A percentile compares a stretch with the other conserved stretches of the same genome.
Evolutionary conservation across 30 jellyfish, hydroid and myxozoan genomes (phyloP).

Genomic region (Aurelia sp.): DNA sequence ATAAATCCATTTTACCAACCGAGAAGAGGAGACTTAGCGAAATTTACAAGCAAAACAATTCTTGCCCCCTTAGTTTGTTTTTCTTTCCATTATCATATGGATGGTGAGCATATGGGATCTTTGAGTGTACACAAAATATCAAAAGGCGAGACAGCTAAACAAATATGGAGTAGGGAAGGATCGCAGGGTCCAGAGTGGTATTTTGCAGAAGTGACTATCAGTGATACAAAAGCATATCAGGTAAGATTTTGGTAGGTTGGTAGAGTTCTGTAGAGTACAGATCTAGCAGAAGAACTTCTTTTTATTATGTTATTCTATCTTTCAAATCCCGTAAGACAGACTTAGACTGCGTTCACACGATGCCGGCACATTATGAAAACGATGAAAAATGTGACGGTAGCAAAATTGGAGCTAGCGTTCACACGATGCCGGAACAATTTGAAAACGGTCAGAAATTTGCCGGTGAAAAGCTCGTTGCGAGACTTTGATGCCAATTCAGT

Average conservation of each 20-base stretch:
- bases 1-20: slow-evolving; percentile 15
- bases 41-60: slow-evolving; percentile 61
- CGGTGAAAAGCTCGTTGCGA: too few relatives aligned
- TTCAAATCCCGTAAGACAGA: too few relatives aligned
- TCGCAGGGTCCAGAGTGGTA: slow-evolving; percentile 85
- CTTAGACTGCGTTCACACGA: too few relatives aligned
- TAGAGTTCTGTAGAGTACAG: too few relatives aligned
- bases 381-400: too few relatives aligned
- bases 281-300: too few relatives aligned
- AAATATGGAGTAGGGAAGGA: slow-evolving; percentile 83
- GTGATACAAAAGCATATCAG: slow-evolving; percentile 35
- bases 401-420: too few relatives aligned
- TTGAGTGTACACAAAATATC: slow-evolving; percentile 11
- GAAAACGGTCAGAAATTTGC: too few relatives aligned
- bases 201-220: slow-evolving; percentile 60
- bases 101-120: slow-evolving; percentile 58
- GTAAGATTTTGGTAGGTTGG: slow-evolving; percentile 12
- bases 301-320: too few relatives aligned
- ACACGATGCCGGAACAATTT: too few relatives aligned
- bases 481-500: too few relatives aligned
- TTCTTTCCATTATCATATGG: slow-evolving; percentile 85
- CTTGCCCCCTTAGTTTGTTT: slow-evolving; percentile 68
- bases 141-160: slow-evolving; percentile 3
- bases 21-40: slow-evolving; percentile 41
- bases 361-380: too few relatives aligned